Percentiles rank a stretch among this genome's conserved stretches.
Evolutionary conservation across 2,888 invertebrate species (phyloP).

Genomic region (Mythimna albipuncta): DNA sequence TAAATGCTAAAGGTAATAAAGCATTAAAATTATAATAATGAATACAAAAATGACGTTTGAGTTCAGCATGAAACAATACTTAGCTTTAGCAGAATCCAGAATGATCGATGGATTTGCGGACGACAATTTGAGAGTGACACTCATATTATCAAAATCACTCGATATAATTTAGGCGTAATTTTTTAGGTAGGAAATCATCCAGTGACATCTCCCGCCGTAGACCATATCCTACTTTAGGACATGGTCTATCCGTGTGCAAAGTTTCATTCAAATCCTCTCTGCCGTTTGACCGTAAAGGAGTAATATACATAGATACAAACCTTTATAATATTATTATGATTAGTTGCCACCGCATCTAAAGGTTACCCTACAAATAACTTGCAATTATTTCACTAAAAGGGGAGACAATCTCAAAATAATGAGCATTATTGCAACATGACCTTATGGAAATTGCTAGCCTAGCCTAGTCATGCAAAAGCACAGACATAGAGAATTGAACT

Average conservation of each 20-base stretch:
- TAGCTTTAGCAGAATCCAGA: slow-evolving; percentile 72
- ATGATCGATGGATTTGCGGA: slow-evolving; percentile 76
- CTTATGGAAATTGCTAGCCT: slow-evolving; percentile 33
- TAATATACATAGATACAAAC: too few relatives aligned
- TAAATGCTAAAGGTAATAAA: slow-evolving; percentile 18
- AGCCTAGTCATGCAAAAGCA: not conserved
- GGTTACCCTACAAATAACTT: slow-evolving; percentile 44
- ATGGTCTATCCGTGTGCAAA: too few relatives aligned
- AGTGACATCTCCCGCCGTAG: too few relatives aligned
- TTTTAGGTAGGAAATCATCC: too few relatives aligned
- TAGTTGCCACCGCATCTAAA: slow-evolving; percentile 27
- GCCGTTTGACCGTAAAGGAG: too few relatives aligned
- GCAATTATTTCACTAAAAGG: slow-evolving; percentile 43
- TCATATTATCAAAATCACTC: slow-evolving; percentile 57
- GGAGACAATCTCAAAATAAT: slow-evolving; percentile 48
- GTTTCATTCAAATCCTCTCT: too few relatives aligned
- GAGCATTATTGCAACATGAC: slow-evolving; percentile 37
- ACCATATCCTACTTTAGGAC: too few relatives aligned
- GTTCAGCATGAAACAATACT: slow-evolving; percentile 78
- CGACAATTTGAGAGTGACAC: slow-evolving; percentile 59
- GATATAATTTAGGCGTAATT: slow-evolving; percentile 23
- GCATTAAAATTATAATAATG: slow-evolving; percentile 34
- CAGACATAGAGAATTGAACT: not conserved
- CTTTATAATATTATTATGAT: not conserved
- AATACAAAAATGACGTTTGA: slow-evolving; percentile 59